These are phyloP conservation scores for Microplitis demolitor DNA, from an alignment of 1,140 invertebrate genomes.

Conservation along the genomic window DNA sequence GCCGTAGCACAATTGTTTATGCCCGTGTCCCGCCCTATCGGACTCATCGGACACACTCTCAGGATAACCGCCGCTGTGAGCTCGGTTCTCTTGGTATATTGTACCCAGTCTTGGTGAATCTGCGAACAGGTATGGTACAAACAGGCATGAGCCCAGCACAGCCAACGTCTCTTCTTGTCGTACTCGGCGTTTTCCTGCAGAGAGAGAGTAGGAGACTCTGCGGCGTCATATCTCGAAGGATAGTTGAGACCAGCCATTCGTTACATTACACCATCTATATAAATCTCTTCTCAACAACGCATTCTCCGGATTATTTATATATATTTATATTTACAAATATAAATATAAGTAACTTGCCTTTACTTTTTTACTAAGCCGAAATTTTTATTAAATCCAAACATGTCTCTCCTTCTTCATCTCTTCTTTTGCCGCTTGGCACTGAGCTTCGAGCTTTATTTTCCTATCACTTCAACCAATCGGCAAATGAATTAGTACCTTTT, in stretches of 20 bases:
- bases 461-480: not conserved
- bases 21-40: conserved; percentile 58
- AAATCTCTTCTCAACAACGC: conserved; percentile 3
- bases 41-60: conserved; percentile 52
- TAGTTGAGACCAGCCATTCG: conserved; percentile 26
- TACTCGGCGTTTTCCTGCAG: not conserved
- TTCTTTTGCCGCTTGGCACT: no score
- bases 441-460: not conserved
- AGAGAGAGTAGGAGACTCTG: conserved; percentile 2
- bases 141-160: not conserved
- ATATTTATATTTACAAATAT: not conserved
- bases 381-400: no score
- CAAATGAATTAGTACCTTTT: no score
- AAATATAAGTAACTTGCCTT: no score
- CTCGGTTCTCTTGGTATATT: not conserved
- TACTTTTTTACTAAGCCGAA: no score
- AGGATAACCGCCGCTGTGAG: conserved; percentile 30
- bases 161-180: no score
- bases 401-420: no score
- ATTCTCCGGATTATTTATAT: conserved; percentile 23
- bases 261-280: conserved; percentile 15
- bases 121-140: conserved; percentile 25
- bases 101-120: conserved; percentile 22
- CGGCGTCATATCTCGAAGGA: conserved; percentile 28
- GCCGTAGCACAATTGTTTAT: conserved; percentile 59